phyloP scores from a whole-genome alignment of 2,888 invertebrate genomes.

The Tetragnatha montana region DNA sequence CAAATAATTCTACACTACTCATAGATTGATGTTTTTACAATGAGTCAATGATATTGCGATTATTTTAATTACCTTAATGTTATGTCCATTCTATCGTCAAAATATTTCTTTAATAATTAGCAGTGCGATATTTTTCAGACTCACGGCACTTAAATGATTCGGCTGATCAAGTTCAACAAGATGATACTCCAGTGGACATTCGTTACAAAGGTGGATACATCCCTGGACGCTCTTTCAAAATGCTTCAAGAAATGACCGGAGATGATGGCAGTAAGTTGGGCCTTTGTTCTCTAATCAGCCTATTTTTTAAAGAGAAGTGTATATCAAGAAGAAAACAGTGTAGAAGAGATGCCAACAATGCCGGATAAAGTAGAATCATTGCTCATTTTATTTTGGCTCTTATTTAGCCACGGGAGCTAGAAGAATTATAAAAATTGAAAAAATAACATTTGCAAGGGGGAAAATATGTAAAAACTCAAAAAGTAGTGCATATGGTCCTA shows the following conservation, averaged over 20 bases:
- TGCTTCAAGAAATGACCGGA: conserved; percentile 86
- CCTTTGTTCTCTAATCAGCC: no score
- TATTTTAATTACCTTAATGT: background rate
- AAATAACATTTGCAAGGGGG: no score
- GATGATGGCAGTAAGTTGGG: conserved; percentile 75
- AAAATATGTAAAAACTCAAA: no score
- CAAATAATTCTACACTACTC: background rate
- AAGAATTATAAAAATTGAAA: no score
- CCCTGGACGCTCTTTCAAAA: conserved; percentile 87
- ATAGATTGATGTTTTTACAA: background rate
- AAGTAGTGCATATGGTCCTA: no score
- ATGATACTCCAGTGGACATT: conserved; percentile 75
- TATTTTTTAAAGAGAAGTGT: no score
- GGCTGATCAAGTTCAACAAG: conserved; percentile 70
- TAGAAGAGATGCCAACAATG: no score
- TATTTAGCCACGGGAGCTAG: no score
- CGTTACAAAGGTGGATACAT: conserved; percentile 82
- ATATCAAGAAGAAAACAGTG: no score
- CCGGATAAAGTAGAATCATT: no score
- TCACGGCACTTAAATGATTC: conserved; percentile 1
- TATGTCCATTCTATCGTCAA: no score
- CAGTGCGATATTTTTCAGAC: background rate
- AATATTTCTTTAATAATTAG: background rate
- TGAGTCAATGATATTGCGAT: background rate
- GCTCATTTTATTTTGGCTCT: no score